Percentiles rank a stretch among this genome's conserved stretches.
These are phyloP conservation scores for Enteromius argenteus DNA, from an alignment of 2,797 vertebrate species.

Conservation along the genomic window DNA sequence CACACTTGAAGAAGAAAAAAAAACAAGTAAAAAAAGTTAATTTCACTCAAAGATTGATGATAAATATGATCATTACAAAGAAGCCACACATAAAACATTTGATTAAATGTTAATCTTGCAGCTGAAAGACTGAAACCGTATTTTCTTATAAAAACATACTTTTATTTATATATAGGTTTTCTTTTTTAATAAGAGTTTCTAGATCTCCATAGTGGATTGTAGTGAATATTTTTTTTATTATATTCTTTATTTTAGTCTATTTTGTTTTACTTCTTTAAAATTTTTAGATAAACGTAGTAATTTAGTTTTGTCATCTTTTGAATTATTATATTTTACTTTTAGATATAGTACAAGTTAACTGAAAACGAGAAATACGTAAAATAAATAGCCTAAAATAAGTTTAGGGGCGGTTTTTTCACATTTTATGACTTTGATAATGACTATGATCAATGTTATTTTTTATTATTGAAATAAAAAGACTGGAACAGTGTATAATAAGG, in stretches of 20 bases:
- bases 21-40: not conserved
- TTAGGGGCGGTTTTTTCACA: not conserved
- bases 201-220: not conserved
- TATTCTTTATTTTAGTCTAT: not conserved
- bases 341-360: not conserved
- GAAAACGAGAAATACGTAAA: not conserved
- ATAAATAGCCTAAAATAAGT: not conserved
- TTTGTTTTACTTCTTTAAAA: too few relatives aligned
- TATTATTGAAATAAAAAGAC: not conserved
- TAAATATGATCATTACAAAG: not conserved
- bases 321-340: not conserved
- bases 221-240: not conserved
- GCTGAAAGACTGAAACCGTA: not conserved
- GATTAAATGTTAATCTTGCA: not conserved
- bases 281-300: not conserved
- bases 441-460: too few relatives aligned
- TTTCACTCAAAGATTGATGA: not conserved
- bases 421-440: not conserved
- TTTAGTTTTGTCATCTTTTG: not conserved
- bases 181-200: not conserved
- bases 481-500: not conserved
- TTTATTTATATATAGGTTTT: not conserved
- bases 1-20: not conserved
- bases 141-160: not conserved
- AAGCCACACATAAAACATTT: not conserved